Evolutionary conservation across 2,888 invertebrate species (phyloP).

Genomic region (Ctena decussata): DNA sequence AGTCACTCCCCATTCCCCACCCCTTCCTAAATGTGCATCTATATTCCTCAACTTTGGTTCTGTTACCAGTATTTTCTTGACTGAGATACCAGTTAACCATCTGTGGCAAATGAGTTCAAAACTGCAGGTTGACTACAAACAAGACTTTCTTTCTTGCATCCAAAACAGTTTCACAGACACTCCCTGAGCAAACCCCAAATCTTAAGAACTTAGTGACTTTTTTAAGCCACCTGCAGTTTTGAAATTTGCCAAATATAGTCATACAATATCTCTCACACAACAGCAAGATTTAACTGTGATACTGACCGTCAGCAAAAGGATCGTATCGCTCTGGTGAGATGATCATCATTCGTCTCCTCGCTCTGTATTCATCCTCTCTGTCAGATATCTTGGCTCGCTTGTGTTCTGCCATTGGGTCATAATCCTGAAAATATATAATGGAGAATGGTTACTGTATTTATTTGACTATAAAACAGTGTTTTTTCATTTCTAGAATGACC

Average conservation of each 20-base stretch:
- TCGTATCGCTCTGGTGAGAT: conserved; percentile 99
- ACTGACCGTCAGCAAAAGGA: conserved; percentile 98
- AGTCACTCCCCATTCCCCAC: no score
- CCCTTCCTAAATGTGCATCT: no score
- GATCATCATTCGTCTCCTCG: conserved; percentile 93
- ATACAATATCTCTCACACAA: conserved; percentile 15
- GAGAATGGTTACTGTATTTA: no score
- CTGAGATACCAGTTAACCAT: not conserved
- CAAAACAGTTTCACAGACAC: not conserved
- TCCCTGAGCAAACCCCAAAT: no score
- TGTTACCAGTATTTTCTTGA: no score
- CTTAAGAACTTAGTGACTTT: no score
- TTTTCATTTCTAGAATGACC: no score
- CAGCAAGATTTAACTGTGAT: not conserved
- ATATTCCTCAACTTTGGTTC: no score
- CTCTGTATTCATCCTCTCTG: conserved; percentile 98
- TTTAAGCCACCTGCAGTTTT: not conserved
- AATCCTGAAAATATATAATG: conserved; percentile 80
- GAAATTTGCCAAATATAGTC: not conserved
- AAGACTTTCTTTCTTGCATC: no score
- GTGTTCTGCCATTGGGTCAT: conserved; percentile 86
- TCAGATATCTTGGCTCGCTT: conserved; percentile 97
- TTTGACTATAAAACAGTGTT: no score
- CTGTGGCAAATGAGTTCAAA: not conserved
- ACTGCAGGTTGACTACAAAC: not conserved